Evolutionary conservation across 2,888 invertebrate species (phyloP).

Genomic region (Hyposoter didymator): DNA sequence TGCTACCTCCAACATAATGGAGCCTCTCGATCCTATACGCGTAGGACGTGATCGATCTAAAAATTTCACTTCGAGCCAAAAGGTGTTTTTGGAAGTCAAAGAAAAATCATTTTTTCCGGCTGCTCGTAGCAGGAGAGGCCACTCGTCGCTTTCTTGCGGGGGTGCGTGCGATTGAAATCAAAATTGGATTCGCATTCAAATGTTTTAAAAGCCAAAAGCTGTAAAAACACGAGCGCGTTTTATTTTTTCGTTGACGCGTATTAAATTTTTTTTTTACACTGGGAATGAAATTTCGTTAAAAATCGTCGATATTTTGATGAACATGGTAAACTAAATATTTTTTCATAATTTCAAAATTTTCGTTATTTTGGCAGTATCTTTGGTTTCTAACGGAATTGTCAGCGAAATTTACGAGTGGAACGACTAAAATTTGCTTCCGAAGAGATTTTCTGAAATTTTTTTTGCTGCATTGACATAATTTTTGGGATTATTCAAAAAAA

Average conservation of each 20-base stretch:
- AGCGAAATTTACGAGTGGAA: too few relatives aligned
- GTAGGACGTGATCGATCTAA: constrained; percentile 22
- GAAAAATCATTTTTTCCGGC: background rate
- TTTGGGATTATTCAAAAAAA: too few relatives aligned
- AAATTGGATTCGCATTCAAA: background rate
- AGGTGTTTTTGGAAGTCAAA: background rate
- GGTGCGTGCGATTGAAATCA: background rate
- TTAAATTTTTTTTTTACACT: background rate
- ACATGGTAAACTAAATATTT: too few relatives aligned
- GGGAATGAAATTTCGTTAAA: too few relatives aligned
- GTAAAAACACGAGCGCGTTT: background rate
- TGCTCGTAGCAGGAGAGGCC: background rate
- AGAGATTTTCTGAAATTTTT: too few relatives aligned
- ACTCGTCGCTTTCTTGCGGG: background rate
- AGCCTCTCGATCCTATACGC: constrained; percentile 42
- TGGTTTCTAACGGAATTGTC: too few relatives aligned
- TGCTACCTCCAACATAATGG: constrained; percentile 53
- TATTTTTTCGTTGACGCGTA: too few relatives aligned
- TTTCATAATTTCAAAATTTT: too few relatives aligned
- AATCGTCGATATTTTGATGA: too few relatives aligned
- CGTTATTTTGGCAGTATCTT: too few relatives aligned
- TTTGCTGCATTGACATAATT: too few relatives aligned
- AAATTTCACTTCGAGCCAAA: constrained; percentile 22
- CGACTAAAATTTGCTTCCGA: too few relatives aligned
- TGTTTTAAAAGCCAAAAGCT: background rate